phyloP scores from a whole-genome alignment of 2,113 vertebrate species.

The Saguinus imperator region DNA sequence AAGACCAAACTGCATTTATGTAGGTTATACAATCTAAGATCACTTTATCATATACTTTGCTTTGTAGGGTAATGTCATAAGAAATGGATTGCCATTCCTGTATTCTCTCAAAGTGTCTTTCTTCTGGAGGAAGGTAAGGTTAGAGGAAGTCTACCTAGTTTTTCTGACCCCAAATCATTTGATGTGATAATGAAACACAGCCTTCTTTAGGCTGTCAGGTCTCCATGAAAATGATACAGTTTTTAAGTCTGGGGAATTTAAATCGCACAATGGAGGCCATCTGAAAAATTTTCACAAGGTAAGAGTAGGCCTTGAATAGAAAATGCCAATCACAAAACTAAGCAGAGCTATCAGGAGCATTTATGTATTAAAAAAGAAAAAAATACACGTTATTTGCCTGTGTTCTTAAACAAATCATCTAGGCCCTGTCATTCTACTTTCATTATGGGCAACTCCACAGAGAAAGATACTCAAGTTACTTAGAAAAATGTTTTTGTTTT shows the following conservation, averaged over 20 bases:
- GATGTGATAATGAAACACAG: neutral
- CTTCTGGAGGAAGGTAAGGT: neutral
- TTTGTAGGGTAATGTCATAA: neutral
- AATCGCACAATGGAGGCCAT: neutral
- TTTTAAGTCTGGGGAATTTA: conserved; percentile 9
- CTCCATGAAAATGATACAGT: neutral
- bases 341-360: neutral
- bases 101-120: conserved; percentile 31
- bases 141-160: neutral
- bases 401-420: conserved; percentile 40
- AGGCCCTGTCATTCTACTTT: neutral
- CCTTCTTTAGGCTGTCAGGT: neutral
- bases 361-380: conserved; percentile 13
- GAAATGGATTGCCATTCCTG: neutral
- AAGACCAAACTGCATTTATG: neutral
- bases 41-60: neutral
- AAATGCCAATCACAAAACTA: neutral
- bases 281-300: neutral
- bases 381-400: neutral
- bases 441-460: conserved; percentile 13
- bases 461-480: neutral
- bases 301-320: neutral
- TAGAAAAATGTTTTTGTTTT: conserved; percentile 38
- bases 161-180: conserved; percentile 16
- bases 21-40: neutral